Evolutionary conservation across 2,797 vertebrate species (phyloP), one percentile per base, ranked within the genome.

Genomic region (Paguma larvata): DNA sequence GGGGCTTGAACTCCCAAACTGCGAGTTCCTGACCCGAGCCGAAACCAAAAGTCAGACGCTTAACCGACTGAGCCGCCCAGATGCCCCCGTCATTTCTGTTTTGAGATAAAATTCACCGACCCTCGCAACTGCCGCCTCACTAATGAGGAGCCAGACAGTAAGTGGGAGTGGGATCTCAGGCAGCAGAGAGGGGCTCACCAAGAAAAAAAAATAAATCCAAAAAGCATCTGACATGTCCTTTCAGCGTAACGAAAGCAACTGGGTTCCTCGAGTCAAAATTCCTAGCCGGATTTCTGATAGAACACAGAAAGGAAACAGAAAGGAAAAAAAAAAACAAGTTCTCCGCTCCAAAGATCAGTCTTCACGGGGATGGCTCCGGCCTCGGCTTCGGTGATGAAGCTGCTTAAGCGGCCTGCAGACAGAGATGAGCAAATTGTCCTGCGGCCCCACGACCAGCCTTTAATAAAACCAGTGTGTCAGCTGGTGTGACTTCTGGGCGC

Each of bases 91-190:
- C 21, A 59, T 59, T 59, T 59, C 23, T 59, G 38, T 56, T 56
- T 82, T 91, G 65, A 65, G 96, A 82, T 89, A 68, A 95, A 93
- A 95, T 85, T 65, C 80, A 95, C 59, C 0, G 3, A 82, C 51
- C 44, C 83, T 90, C 30, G 41, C 51, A 25, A 62, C 0, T 38
- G 23, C 16, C 77, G 75, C 23, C 3, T 79, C 59, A 93, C n/a
- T 70, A 93, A 75, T 5, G 44, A 19, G 44, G 7, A 91, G 90
- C 72, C 23, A 72, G 72, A 67, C 70, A 75, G 83, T 21, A 70
- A 84, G 41, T 16, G 15, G 13, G 53, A 86, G 41, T 19, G 13
- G 13, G 53, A 89, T 92, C 63, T 12, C 38, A 96, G 48, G 25
- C 8, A 62, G 5, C 63, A 44, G 46, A 62, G 34, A 86, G 78